Base-by-base conservation (phyloP, 1,140 invertebrate genomes). In the Harlomillsia oculata region DNA sequence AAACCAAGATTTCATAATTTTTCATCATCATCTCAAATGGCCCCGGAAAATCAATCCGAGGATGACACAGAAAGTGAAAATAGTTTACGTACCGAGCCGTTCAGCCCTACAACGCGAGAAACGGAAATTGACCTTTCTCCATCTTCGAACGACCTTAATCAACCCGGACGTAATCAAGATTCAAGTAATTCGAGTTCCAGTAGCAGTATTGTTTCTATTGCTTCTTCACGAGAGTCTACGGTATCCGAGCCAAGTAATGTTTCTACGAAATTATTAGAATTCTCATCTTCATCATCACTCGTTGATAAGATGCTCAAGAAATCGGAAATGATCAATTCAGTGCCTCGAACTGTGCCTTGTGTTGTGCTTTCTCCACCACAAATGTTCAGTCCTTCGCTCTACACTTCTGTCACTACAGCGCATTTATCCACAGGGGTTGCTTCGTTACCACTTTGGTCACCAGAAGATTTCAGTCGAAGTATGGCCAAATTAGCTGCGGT, bases 271-370 rank as follows among this genome's bases (percentile, higher is more conserved):
- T n/a, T n/a, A n/a, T n/a, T n/a, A n/a, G n/a, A n/a, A n/a, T n/a
- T n/a, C n/a, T n/a, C n/a, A n/a, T n/a, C n/a, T n/a, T n/a, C n/a
- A n/a, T 14, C 6, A 34, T 34, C 30, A n/a, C n/a, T n/a, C n/a
- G n/a, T n/a, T n/a, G n/a, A n/a, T n/a, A n/a, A n/a, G n/a, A n/a
- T n/a, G n/a, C n/a, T n/a, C n/a, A n/a, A n/a, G n/a, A n/a, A n/a
- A n/a, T n/a, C n/a, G n/a, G n/a, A n/a, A n/a, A n/a, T n/a, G n/a
- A n/a, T n/a, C n/a, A n/a, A n/a, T n/a, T 36, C 45, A 39, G 37
- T 64, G 14, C 62, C 62, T 34, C 49, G 59, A 25, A 64, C 54
- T 44, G 59, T 64, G 43, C 58, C 62, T 26, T 64, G 62, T 32
- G 48, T 64, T 18, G 56, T 63, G 1, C 51, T 64, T 43, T 50